These are phyloP conservation scores for Ailurus styani DNA, from an alignment of 2,113 vertebrate species.

Conservation along the genomic window DNA sequence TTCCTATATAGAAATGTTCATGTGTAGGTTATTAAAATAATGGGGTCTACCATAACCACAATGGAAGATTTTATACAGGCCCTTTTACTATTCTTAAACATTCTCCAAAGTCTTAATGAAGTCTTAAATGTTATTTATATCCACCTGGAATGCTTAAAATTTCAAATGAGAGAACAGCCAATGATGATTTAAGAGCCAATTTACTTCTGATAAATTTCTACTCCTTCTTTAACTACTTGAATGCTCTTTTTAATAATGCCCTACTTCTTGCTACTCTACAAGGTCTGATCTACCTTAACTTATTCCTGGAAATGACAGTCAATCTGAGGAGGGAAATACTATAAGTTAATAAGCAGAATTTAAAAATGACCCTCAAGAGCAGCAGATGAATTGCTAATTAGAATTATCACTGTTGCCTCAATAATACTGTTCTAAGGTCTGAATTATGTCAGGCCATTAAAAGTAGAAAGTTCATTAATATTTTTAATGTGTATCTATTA, in stretches of 20 bases:
- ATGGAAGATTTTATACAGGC: background rate
- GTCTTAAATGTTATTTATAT: constrained; percentile 38
- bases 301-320: constrained; percentile 32
- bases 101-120: constrained; percentile 39
- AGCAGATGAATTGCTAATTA: constrained; percentile 70
- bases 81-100: constrained; percentile 11
- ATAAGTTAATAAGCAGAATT: constrained; percentile 70
- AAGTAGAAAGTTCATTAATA: constrained; percentile 70
- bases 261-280: constrained; percentile 40
- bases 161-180: constrained; percentile 46
- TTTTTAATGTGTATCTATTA: constrained; percentile 67
- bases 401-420: constrained; percentile 64
- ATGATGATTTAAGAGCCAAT: constrained; percentile 66
- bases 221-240: constrained; percentile 44
- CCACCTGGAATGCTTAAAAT: constrained; percentile 48
- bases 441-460: constrained; percentile 69
- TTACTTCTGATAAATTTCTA: constrained; percentile 61
- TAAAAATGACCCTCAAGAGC: constrained; percentile 67
- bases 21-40: background rate
- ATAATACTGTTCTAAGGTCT: constrained; percentile 60
- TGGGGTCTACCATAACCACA: background rate
- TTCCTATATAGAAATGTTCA: background rate
- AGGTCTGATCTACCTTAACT: constrained; percentile 56
- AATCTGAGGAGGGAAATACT: constrained; percentile 48
- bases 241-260: constrained; percentile 50